phyloP scores from a whole-genome alignment of 2,113 vertebrate genomes.

The Malurus cyaneus region DNA sequence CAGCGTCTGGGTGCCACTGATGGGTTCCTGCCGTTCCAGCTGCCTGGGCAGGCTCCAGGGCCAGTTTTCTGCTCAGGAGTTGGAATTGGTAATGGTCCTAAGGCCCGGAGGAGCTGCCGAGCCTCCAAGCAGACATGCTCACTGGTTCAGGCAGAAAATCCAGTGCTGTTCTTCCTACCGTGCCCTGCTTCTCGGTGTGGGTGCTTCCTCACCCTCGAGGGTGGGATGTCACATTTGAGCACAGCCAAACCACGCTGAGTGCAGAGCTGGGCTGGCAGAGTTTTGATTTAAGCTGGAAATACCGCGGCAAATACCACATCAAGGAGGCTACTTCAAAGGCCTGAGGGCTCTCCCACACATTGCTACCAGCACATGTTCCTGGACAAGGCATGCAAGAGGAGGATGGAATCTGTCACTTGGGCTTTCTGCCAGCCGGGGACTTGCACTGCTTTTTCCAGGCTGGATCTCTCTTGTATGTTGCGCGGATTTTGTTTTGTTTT shows the following conservation, averaged over 20 bases:
- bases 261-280: neutral
- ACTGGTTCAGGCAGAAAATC: neutral
- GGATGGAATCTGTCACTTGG: neutral
- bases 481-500: neutral
- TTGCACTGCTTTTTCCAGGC: neutral
- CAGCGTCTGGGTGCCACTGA: rapidly evolving
- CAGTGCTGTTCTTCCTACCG: neutral
- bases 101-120: neutral
- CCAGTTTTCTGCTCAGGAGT: neutral
- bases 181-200: neutral
- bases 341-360: neutral
- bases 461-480: neutral
- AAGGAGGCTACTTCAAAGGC: neutral
- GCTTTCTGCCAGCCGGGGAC: neutral
- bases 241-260: rapidly evolving
- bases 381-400: neutral
- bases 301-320: neutral
- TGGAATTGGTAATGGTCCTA: neutral
- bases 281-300: neutral
- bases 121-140: neutral
- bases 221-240: neutral
- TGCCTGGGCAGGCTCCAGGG: rapidly evolving
- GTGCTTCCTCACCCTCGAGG: neutral
- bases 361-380: neutral
- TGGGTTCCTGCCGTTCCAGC: neutral